These are phyloP conservation scores for Synanthedon vespiformis DNA, from an alignment of 2,888 invertebrate genomes.

Conservation along the genomic window DNA sequence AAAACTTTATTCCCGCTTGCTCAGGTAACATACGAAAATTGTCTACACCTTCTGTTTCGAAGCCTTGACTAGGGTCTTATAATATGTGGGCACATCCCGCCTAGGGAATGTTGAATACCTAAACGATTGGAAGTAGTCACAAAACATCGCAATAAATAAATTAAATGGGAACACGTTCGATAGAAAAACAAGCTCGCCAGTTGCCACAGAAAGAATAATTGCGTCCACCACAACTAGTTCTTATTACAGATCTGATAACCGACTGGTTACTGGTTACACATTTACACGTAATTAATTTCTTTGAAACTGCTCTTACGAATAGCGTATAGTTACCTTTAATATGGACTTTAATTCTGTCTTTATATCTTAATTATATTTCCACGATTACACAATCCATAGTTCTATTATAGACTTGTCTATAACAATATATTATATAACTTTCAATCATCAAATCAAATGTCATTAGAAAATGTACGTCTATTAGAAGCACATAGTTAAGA, in stretches of 20 bases:
- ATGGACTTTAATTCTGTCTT: neutral
- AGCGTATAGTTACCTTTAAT: neutral
- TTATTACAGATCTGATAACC: neutral
- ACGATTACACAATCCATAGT: neutral
- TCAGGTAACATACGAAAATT: too few relatives aligned
- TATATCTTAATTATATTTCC: neutral
- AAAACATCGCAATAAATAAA: neutral
- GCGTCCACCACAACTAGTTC: constrained; percentile 1
- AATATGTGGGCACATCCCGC: too few relatives aligned
- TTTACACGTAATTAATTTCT: neutral
- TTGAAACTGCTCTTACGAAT: neutral
- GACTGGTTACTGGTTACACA: neutral
- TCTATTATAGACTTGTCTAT: too few relatives aligned
- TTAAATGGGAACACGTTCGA: neutral
- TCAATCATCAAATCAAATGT: too few relatives aligned
- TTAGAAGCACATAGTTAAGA: too few relatives aligned
- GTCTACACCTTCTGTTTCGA: too few relatives aligned
- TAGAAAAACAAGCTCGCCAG: neutral
- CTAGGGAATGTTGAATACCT: too few relatives aligned
- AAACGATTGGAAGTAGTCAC: neutral
- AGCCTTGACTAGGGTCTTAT: too few relatives aligned
- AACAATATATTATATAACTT: too few relatives aligned
- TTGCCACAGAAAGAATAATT: constrained; percentile 5
- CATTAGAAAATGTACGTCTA: too few relatives aligned
- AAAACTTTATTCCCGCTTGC: too few relatives aligned